Base-by-base conservation (phyloP, 1,140 invertebrate genomes). In the Scaptomyza pallida region DNA sequence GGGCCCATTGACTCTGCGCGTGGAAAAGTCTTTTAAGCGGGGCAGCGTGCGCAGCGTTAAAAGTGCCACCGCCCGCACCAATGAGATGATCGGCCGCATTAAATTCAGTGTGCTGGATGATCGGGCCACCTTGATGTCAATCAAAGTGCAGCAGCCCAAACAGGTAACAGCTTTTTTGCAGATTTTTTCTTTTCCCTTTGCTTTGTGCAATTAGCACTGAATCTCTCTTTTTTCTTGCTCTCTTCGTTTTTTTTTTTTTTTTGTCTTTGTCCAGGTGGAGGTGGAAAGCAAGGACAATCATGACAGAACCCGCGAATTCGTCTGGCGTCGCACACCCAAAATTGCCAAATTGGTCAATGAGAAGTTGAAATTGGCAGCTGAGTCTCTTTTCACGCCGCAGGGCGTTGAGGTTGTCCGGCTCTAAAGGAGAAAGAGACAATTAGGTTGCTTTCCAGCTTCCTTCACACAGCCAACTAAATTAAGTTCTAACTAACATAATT, bases 21-120 rank as follows among this genome's bases (percentile, higher is more conserved):
- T 97, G 0, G 95, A 97, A 82, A 96, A 96, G 92, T 95, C 96
- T 93, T 95, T 96, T 69, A 95, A 95, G n/a, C 93, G 94, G 61
- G 95, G 88, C 72, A 89, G 80, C 50, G 95, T 47, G 93, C 94
- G 57, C 94, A 96, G 77, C 94, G 96, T 89, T 94, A 95, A 96
- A 88, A 96, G 95, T 72, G 96, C 96, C 1, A 96, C 96, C 12
- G 96, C 96, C 0, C 96, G 95, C 3, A 97, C 96, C 1, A 95
- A 95, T 10, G 95, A 97, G 91, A 96, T 97, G 95, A 93, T 93
- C 41, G 96, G 96, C 35, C 95, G 95, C 92, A 91, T 97, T 47
- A 96, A 94, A 74, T 92, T 97, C 44, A 93, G 95, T 64, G 94
- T 97, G n/a, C 92, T 95, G 44, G 94, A 95, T 75, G 95, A 96